Conservation (phyloP, 2,888 invertebrate species). For the Acronicta leporina region DNA sequence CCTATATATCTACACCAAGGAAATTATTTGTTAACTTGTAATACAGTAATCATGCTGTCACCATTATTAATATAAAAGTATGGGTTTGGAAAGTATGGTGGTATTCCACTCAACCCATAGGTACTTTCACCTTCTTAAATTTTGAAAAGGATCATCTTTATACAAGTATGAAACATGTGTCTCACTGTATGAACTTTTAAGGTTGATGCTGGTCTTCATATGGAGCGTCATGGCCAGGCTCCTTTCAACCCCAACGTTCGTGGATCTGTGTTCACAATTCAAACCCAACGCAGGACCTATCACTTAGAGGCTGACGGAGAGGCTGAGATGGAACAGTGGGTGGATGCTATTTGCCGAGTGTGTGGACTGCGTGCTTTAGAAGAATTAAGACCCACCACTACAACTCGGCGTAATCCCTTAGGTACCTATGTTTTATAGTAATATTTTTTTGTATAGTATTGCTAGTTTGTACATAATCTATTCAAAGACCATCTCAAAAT, state of each 20-base stretch:
- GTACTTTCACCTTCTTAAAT: too few relatives aligned
- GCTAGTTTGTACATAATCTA: not conserved
- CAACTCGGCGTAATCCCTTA: constrained; percentile 66
- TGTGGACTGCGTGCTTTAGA: constrained; percentile 95
- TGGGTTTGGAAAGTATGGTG: too few relatives aligned
- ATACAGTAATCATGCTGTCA: too few relatives aligned
- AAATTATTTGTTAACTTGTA: too few relatives aligned
- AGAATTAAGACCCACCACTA: constrained; percentile 62
- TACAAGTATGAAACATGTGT: too few relatives aligned
- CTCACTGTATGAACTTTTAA: constrained; percentile 60
- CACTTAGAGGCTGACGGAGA: constrained; percentile 98
- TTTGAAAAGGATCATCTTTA: too few relatives aligned
- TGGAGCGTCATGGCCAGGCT: constrained; percentile 94
- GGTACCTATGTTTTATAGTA: constrained; percentile 46
- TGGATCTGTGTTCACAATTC: constrained; percentile 94
- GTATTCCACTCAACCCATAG: too few relatives aligned
- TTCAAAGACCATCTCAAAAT: not conserved
- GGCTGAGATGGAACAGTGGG: constrained; percentile 98
- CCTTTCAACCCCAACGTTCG: constrained; percentile 90
- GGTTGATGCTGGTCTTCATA: constrained; percentile 95
- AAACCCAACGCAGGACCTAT: constrained; percentile 96
- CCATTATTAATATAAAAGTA: too few relatives aligned
- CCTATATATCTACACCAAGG: too few relatives aligned
- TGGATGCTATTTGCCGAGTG: constrained; percentile 97
- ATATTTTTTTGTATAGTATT: too few relatives aligned